Evolutionary conservation across 1,140 invertebrate genomes (phyloP), one percentile per base, ranked within the genome.

Genomic region (Muscidifurax raptorellus): DNA sequence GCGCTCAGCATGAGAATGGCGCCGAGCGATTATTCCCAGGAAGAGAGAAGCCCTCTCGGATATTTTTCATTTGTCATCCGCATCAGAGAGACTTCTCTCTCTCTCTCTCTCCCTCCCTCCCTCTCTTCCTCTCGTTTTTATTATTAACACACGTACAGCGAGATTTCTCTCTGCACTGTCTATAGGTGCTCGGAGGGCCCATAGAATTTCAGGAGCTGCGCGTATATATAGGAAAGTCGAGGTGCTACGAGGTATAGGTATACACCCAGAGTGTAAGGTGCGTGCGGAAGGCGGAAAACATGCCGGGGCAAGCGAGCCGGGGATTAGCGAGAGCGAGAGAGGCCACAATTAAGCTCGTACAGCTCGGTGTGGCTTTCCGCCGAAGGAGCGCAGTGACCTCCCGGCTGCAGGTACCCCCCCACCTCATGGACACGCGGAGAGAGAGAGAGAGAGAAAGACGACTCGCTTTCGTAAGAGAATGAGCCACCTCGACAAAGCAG

Each of bases 61-160:
- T 80, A 84, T 80, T 75, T 90, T 91, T 89, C 90, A 90, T 90
- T 92, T 91, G 90, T 92, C 90, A 89, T 89, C 86, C 83, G 86
- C 64, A 12, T 28, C 5, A 4, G 32, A 36, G 32, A 1, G 71
- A 7, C 30, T 36, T n/a, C 72, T 74, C 22, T 72, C 2, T 69
- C 28, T 80, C 80, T 66, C 40, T 59, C 69, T 64, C 66, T 84
- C 69, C 25, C 47, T 59, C 80, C 18, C 28, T 74, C 76, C 27
- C 30, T 27, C 72, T 27, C 28, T 27, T 22, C 44, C 32, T 32
- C 81, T 27, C 71, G 36, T 66, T 69, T 47, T 80, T 71, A 44
- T 80, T 71, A 59, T 59, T 47, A 22, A 59, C 52, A 59, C 52
- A 59, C 52, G 52, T 59, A 59, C 22, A 59, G 18, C 4, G 22